Conservation (phyloP, 2,797 vertebrate species). For the Hephaestus fuliginosus region DNA sequence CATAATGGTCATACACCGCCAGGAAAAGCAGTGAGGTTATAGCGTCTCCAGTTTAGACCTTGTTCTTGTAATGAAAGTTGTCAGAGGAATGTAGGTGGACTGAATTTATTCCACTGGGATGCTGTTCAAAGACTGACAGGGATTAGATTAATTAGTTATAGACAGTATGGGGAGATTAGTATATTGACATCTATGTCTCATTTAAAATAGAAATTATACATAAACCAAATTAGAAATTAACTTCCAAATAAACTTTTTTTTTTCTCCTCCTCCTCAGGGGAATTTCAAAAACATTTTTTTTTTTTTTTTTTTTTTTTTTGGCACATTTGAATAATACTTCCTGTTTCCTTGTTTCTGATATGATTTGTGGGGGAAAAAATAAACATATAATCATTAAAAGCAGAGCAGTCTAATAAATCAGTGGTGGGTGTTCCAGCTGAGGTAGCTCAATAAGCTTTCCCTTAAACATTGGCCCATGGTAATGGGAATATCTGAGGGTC, state of each 20-base stretch:
- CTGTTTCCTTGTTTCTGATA: constrained; percentile 75
- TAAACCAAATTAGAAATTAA: constrained; percentile 58
- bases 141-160: constrained; percentile 76
- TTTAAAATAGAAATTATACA: constrained; percentile 53
- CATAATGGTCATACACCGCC: constrained; percentile 55
- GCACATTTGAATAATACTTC: constrained; percentile 73
- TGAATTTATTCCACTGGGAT: constrained; percentile 63
- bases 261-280: constrained; percentile 28
- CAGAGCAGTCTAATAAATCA: constrained; percentile 80
- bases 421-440: constrained; percentile 82
- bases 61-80: constrained; percentile 75
- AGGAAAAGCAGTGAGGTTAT: constrained; percentile 55
- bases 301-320: constrained; percentile 60
- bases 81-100: constrained; percentile 55
- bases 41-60: constrained; percentile 44
- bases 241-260: constrained; percentile 60
- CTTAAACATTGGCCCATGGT: constrained; percentile 87
- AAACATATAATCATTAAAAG: constrained; percentile 85
- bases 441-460: constrained; percentile 84
- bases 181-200: constrained; percentile 45
- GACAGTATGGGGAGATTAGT: constrained; percentile 63
- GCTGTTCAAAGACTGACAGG: constrained; percentile 66
- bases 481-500: constrained; percentile 89
- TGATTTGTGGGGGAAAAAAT: constrained; percentile 73
- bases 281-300: constrained; percentile 47